Evolutionary conservation across 2,888 invertebrate species (phyloP).

Genomic region (Pyrocoelia pectoralis): DNA sequence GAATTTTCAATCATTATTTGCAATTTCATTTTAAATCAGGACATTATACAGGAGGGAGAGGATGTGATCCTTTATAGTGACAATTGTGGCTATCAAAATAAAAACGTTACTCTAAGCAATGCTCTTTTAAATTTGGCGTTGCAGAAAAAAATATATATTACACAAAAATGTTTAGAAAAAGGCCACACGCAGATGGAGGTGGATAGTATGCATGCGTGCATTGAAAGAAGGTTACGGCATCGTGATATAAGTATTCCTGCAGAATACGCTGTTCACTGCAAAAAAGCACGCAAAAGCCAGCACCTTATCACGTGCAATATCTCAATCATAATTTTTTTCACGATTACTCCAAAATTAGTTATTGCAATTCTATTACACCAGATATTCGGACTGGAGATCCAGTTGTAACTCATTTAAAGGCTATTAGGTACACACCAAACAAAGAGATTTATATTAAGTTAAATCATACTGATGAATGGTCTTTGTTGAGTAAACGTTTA

Average conservation of each 20-base stretch:
- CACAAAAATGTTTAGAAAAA: constrained; percentile 9
- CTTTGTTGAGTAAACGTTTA: constrained; percentile 6
- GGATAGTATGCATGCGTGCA: constrained; percentile 1
- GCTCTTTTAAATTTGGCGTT: constrained; percentile 4
- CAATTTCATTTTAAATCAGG: constrained; percentile 16
- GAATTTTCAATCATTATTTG: constrained; percentile 37
- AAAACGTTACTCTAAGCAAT: not conserved
- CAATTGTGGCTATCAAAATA: not conserved
- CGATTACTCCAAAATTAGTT: constrained; percentile 1
- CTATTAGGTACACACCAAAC: constrained; percentile 10
- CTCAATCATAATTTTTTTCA: constrained; percentile 10
- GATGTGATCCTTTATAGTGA: not conserved
- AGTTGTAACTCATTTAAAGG: constrained; percentile 2
- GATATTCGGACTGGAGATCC: not conserved
- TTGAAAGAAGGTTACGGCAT: constrained; percentile 8
- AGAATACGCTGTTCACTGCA: constrained; percentile 13
- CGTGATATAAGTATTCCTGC: constrained; percentile 13
- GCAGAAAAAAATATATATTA: not conserved
- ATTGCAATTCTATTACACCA: constrained; percentile 5
- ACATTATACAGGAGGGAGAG: too few species aligned
- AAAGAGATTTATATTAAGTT: constrained; percentile 11
- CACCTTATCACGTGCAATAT: constrained; percentile 12
- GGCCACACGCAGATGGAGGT: constrained; percentile 8
- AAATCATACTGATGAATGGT: constrained; percentile 12
- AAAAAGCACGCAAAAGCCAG: constrained; percentile 6